These are phyloP conservation scores for Bucco capensis DNA, from an alignment of 2,113 vertebrate genomes.

Conservation along the genomic window DNA sequence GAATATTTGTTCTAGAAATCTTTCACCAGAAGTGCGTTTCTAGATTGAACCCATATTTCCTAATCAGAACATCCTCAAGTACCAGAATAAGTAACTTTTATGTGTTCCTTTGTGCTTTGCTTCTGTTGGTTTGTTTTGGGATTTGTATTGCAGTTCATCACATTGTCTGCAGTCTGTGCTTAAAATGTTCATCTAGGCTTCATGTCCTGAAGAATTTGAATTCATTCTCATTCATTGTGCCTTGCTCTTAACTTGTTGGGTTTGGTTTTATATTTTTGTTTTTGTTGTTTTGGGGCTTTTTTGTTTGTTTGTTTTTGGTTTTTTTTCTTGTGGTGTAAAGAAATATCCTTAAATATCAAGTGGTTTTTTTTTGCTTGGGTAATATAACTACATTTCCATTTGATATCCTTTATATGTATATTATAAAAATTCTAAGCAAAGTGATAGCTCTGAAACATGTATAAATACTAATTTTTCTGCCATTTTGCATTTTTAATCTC, in stretches of 20 bases:
- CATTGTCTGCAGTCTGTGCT: rapidly evolving
- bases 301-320: not conserved
- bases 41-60: rapidly evolving
- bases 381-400: not conserved
- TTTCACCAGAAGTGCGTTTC: not conserved
- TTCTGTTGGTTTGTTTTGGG: not conserved
- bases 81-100: not conserved
- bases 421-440: not conserved
- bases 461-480: not conserved
- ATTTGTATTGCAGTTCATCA: not conserved
- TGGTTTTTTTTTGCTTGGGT: not conserved
- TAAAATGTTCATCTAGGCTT: not conserved
- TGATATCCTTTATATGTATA: not conserved
- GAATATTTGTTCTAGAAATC: not conserved
- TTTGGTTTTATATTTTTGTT: too few relatives aligned
- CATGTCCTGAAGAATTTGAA: not conserved
- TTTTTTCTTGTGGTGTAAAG: not conserved
- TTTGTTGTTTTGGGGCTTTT: too few relatives aligned
- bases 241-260: not conserved
- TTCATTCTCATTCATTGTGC: not conserved
- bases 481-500: not conserved
- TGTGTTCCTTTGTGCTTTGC: not conserved
- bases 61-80: not conserved
- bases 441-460: not conserved
- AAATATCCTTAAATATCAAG: not conserved